Evolutionary conservation across 2,797 vertebrate species (phyloP).

Genomic region (Xiphorhynchus erythropygius): DNA sequence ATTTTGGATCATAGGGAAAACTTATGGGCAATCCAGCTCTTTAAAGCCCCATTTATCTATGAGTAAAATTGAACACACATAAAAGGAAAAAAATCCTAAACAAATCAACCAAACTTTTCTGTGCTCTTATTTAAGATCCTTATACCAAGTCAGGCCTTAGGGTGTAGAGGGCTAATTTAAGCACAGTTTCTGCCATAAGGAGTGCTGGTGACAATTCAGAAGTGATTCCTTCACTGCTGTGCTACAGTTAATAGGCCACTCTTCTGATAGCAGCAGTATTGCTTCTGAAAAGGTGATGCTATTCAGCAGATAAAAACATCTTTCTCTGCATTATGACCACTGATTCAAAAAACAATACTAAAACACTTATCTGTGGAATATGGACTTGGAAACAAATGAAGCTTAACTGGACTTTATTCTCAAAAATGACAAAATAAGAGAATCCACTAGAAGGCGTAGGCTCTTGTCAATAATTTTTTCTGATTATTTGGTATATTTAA

Average conservation of each 20-base stretch:
- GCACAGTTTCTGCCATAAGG: neutral
- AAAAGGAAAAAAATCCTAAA: neutral
- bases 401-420: neutral
- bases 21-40: neutral
- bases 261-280: slow-evolving; percentile 1
- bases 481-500: neutral
- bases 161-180: neutral
- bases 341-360: neutral
- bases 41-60: neutral
- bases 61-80: neutral
- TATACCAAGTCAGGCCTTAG: neutral
- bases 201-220: slow-evolving; percentile 5
- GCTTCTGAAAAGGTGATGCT: slow-evolving; percentile 2
- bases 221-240: neutral
- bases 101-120: neutral
- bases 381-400: neutral
- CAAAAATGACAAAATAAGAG: neutral
- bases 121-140: neutral
- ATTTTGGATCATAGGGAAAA: neutral
- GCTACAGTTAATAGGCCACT: neutral
- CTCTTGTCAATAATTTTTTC: neutral
- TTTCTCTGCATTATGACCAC: neutral
- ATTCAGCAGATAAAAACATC: neutral
- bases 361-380: neutral
- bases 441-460: neutral